phyloP scores from a whole-genome alignment of 2,888 invertebrate species.

The Ennomos quercinarius region DNA sequence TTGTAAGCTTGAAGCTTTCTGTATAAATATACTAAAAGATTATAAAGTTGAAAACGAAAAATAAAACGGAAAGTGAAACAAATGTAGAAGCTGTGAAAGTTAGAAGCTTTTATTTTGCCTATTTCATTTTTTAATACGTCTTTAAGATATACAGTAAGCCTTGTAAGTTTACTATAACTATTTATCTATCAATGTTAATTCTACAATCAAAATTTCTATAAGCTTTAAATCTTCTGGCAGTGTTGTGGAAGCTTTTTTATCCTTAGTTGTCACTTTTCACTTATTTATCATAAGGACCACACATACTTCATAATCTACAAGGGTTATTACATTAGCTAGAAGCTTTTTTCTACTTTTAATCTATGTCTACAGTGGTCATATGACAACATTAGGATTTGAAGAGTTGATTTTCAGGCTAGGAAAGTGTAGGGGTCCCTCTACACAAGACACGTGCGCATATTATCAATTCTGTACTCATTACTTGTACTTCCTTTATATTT shows the following conservation, averaged over 20 bases:
- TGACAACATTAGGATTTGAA: slow-evolving; percentile 71
- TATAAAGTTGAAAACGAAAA: slow-evolving; percentile 35
- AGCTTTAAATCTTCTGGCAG: slow-evolving; percentile 65
- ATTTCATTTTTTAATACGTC: slow-evolving; percentile 23
- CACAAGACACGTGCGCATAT: slow-evolving; percentile 82
- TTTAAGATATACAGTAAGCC: slow-evolving; percentile 49
- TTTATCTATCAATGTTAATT: slow-evolving; percentile 45
- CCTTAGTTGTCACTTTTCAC: slow-evolving; percentile 62
- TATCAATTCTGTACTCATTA: slow-evolving; percentile 81
- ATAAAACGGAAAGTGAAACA: slow-evolving; percentile 44
- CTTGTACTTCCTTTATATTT: slow-evolving; percentile 82
- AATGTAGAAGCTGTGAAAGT: slow-evolving; percentile 51
- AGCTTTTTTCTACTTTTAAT: slow-evolving; percentile 61
- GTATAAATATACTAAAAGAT: slow-evolving; percentile 18
- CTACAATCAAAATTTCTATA: slow-evolving; percentile 56
- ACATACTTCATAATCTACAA: slow-evolving; percentile 42
- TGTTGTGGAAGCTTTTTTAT: slow-evolving; percentile 65
- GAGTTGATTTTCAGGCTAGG: slow-evolving; percentile 64
- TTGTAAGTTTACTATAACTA: slow-evolving; percentile 54
- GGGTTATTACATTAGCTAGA: slow-evolving; percentile 50
- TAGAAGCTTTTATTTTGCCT: slow-evolving; percentile 40
- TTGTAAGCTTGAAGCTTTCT: slow-evolving; percentile 55
- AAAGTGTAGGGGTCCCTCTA: slow-evolving; percentile 76
- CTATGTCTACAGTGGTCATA: slow-evolving; percentile 70
- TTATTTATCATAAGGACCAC: slow-evolving; percentile 41